Base-by-base conservation (phyloP, 2,113 vertebrate genomes). In the Catagonus wagneri region DNA sequence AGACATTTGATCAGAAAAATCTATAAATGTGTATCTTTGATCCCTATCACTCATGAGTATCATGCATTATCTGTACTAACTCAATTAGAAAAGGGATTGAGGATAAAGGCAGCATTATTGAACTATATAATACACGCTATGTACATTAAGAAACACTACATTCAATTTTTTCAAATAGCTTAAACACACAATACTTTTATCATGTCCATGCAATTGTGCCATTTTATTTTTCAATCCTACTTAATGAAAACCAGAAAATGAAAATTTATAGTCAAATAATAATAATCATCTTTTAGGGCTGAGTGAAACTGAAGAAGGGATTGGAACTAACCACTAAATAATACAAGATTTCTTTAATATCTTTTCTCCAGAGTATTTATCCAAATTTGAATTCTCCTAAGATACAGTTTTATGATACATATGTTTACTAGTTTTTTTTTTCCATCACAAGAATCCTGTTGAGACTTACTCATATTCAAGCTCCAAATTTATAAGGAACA, bases 151-250 rank as follows among this genome's bases (percentile, higher is more conserved):
- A 95, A 27, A 2, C 6, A 44, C 17, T 44, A 75, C 85, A 95
- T 90, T 50, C 72, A 93, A 96, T 71, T 94, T 90, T 66, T 92
- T 89, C 29, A 90, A 80, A 94, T 39, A 25, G 34, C 32, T 58
- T 56, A 92, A 13, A 44, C 7, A 96, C 56, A 95, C 7, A 90
- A 89, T 71, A 96, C 63, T 94, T 96, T 98, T 89, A 93, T 39
- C 7, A 87, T 76, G 44, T 32, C 79, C 25, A 87, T 85, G 78
- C 22, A 93, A 50, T 19, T 44, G 36, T 52, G 9, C 4, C 9
- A 69, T 65, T 86, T 93, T 56, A 89, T 63, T 89, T 15, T 91
- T 12, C 15, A 74, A 22, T 68, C 13, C 7, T 23, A 58, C 16
- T 83, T 83, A 86, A 93, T 75, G 29, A 63, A 84, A 93, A 81